phyloP scores from a whole-genome alignment of 2,888 invertebrate genomes.

The Spodoptera littoralis region DNA sequence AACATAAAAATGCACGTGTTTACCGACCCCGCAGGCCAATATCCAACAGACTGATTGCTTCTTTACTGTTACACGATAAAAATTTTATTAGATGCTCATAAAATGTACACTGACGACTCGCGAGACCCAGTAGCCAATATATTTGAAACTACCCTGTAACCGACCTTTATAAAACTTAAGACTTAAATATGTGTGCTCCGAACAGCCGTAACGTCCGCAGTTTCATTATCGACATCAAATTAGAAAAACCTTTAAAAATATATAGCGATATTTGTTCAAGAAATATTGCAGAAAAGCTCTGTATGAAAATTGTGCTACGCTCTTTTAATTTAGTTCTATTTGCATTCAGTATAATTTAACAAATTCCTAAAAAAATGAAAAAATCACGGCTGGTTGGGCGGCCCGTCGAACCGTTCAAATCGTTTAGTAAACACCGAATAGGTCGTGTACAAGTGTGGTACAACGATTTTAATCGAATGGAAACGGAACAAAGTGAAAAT shows the following conservation, averaged over 20 bases:
- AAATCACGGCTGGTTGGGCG: constrained; percentile 77
- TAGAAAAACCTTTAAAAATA: constrained; percentile 2
- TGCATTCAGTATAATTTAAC: constrained; percentile 30
- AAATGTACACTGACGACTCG: constrained; percentile 85
- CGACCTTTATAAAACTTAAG: constrained; percentile 79
- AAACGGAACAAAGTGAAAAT: constrained; percentile 89
- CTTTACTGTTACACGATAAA: constrained; percentile 89
- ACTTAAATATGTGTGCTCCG: constrained; percentile 60
- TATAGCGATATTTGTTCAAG: neutral
- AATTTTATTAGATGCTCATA: constrained; percentile 86
- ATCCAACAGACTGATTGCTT: constrained; percentile 88
- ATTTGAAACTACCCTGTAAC: constrained; percentile 85
- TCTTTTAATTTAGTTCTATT: constrained; percentile 26
- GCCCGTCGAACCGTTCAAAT: constrained; percentile 86
- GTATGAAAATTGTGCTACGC: neutral
- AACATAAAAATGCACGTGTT: constrained; percentile 87
- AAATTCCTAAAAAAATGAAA: constrained; percentile 63
- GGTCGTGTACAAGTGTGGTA: constrained; percentile 86
- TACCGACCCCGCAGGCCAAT: constrained; percentile 86
- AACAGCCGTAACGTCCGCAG: constrained; percentile 35
- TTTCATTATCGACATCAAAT: constrained; percentile 28
- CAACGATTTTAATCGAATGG: constrained; percentile 88
- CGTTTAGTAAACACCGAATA: constrained; percentile 88
- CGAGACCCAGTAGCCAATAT: constrained; percentile 86
- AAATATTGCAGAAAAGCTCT: too few relatives aligned